phyloP scores from a whole-genome alignment of 1,140 invertebrate species.

The honey bee (Apis mellifera) region DNA sequence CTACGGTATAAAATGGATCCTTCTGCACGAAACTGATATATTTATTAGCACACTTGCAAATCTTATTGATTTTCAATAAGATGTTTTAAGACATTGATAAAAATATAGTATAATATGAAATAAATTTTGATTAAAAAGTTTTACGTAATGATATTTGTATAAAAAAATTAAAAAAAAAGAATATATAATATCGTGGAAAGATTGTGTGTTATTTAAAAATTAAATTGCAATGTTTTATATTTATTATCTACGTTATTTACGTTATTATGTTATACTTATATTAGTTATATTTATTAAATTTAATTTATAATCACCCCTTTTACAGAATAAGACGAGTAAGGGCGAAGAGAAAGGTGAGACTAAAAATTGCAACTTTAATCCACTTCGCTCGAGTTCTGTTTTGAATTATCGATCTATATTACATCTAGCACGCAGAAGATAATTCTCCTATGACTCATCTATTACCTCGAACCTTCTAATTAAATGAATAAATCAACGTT shows the following conservation, averaged over 20 bases:
- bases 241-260: not conserved
- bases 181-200: too few species aligned
- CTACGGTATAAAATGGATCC: conserved; percentile 7
- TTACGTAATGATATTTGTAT: not conserved
- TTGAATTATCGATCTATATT: conserved; percentile 47
- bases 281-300: not conserved
- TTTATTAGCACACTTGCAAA: too few species aligned
- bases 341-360: not conserved
- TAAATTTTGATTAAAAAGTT: not conserved
- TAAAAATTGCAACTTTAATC: not conserved
- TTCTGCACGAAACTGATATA: not conserved
- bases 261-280: not conserved
- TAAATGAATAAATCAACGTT: not conserved
- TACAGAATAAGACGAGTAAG: not conserved
- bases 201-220: too few species aligned
- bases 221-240: not conserved
- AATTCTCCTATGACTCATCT: conserved; percentile 26
- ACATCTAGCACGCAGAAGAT: conserved; percentile 1
- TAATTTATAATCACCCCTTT: not conserved
- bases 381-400: conserved; percentile 7
- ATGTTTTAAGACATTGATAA: not conserved
- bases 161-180: too few species aligned
- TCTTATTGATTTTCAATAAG: not conserved
- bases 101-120: not conserved
- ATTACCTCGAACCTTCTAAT: not conserved